Evolutionary conservation across 2,797 vertebrate species (phyloP).

Genomic region (Eulemur mongoz): DNA sequence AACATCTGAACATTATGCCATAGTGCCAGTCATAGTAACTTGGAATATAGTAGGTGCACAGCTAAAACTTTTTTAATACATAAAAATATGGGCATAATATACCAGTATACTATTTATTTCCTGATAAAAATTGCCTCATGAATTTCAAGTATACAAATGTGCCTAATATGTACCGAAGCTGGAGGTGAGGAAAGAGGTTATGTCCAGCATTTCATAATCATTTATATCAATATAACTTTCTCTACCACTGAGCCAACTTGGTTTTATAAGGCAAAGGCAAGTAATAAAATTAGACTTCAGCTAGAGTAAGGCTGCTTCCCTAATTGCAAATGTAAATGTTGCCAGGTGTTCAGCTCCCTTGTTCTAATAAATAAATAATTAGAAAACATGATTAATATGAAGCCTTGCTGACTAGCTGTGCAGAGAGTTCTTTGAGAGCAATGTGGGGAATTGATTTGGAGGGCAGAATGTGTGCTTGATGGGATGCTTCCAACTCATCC

Average conservation of each 20-base stretch:
- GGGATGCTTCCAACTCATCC: not conserved
- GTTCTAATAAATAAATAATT: constrained; percentile 86
- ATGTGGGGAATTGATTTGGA: constrained; percentile 44
- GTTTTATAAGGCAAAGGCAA: constrained; percentile 75
- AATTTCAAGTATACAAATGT: not conserved
- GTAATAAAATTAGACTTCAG: constrained; percentile 76
- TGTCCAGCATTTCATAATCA: not conserved
- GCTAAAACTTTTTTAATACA: not conserved
- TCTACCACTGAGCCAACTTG: constrained; percentile 61
- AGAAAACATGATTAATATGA: constrained; percentile 83
- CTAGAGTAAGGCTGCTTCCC: constrained; percentile 64
- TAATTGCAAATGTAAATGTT: constrained; percentile 85
- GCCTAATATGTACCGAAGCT: not conserved
- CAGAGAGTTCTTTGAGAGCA: constrained; percentile 62
- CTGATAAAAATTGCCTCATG: not conserved
- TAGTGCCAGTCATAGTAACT: not conserved
- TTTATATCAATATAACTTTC: constrained; percentile 56
- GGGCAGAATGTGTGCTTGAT: constrained; percentile 14
- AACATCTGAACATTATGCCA: not conserved
- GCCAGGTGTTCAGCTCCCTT: constrained; percentile 83
- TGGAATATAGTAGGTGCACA: not conserved
- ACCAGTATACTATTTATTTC: not conserved
- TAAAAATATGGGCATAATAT: not conserved
- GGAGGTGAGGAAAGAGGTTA: not conserved
- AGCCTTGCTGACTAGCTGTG: constrained; percentile 60